phyloP scores from a whole-genome alignment of 2,888 invertebrate species.

The Limnephilus rhombicus region DNA sequence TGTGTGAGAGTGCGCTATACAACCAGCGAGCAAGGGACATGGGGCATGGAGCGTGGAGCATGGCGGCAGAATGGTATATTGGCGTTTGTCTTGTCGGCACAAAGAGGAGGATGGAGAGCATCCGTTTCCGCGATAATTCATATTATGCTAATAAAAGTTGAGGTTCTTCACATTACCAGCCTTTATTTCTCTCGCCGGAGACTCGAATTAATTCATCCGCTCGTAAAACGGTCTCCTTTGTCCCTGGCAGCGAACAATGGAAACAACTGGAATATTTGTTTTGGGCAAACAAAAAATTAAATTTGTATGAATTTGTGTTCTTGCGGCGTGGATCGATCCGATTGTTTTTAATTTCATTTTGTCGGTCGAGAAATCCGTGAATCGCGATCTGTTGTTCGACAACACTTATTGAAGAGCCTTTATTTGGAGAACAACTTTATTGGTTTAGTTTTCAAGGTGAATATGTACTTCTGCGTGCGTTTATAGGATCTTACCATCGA shows the following conservation, averaged over 20 bases:
- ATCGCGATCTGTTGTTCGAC: neutral
- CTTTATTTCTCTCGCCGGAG: slow-evolving; percentile 62
- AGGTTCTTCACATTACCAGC: slow-evolving; percentile 64
- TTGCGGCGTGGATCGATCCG: slow-evolving; percentile 39
- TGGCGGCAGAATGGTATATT: neutral
- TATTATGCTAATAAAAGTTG: slow-evolving; percentile 65
- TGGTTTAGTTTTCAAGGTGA: neutral
- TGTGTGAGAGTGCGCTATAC: neutral
- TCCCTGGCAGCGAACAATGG: slow-evolving; percentile 60
- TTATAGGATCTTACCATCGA: neutral
- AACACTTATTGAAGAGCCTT: neutral
- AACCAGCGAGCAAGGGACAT: neutral
- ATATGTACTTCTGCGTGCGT: neutral
- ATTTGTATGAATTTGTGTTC: slow-evolving; percentile 51
- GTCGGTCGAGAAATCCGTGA: slow-evolving; percentile 35
- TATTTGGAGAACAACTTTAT: neutral
- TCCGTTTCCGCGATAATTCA: slow-evolving; percentile 66
- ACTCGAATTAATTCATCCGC: slow-evolving; percentile 66
- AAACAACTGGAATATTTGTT: slow-evolving; percentile 58
- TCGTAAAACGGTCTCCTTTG: slow-evolving; percentile 63
- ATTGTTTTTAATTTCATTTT: slow-evolving; percentile 39
- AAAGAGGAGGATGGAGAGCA: slow-evolving; percentile 60
- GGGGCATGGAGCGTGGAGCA: neutral
- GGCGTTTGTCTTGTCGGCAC: slow-evolving; percentile 35
- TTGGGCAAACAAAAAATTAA: slow-evolving; percentile 52